These are phyloP conservation scores for Drepana arcuata DNA, from an alignment of 1,140 invertebrate genomes.

Conservation along the genomic window DNA sequence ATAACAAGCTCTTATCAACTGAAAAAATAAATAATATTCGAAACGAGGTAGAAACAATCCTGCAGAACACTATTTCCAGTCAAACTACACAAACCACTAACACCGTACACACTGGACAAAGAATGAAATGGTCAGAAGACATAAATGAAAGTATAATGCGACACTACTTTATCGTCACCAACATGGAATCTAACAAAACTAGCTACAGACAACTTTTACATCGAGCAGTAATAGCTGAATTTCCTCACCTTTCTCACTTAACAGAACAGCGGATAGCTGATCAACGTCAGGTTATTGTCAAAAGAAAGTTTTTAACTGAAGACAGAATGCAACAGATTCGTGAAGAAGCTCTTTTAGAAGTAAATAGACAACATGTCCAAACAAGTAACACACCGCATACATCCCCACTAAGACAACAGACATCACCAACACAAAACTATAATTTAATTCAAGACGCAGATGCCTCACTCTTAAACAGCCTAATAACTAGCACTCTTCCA, in stretches of 20 bases:
- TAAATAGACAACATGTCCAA: too few species aligned
- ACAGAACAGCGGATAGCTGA: constrained; percentile 4
- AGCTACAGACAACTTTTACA: constrained; percentile 12
- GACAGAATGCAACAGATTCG: too few species aligned
- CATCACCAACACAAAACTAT: too few species aligned
- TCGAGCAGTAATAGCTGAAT: constrained; percentile 4
- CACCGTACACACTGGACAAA: not conserved
- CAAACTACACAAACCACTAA: not conserved
- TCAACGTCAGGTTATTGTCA: constrained; percentile 2
- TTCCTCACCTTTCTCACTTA: constrained; percentile 1
- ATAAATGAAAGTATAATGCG: constrained; percentile 15
- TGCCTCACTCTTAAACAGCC: too few species aligned
- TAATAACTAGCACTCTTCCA: too few species aligned
- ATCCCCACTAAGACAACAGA: too few species aligned
- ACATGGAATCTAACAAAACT: constrained; percentile 14
- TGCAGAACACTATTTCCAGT: not conserved
- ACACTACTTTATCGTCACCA: constrained; percentile 12
- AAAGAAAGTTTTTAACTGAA: not conserved
- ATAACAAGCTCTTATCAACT: constrained; percentile 11
- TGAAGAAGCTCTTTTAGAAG: too few species aligned
- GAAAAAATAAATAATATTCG: constrained; percentile 6
- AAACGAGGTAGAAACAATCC: too few species aligned
- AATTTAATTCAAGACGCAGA: too few species aligned
- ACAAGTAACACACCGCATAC: too few species aligned
- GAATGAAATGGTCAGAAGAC: constrained; percentile 13